A percentile compares a stretch with the other conserved stretches of the same genome.
Conservation (phyloP, 2,113 vertebrate genomes). For the Cercocebus atys region DNA sequence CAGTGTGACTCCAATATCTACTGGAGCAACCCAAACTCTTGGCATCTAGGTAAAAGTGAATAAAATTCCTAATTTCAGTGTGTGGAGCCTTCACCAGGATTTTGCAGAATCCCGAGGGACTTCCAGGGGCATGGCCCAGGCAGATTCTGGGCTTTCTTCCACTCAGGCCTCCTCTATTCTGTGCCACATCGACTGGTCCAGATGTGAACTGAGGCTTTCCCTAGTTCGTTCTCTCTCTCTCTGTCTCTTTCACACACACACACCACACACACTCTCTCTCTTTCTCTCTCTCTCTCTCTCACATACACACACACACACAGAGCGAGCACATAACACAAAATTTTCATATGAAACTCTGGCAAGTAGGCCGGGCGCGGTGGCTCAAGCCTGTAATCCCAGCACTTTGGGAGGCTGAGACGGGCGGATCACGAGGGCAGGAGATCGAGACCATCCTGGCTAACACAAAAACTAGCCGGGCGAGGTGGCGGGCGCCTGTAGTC, state of each 20-base stretch:
- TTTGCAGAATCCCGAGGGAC: not conserved
- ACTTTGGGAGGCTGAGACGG: too few relatives aligned
- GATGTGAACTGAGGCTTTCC: not conserved
- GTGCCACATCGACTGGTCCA: fast-evolving
- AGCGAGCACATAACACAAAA: not conserved
- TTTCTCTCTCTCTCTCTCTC: too few relatives aligned
- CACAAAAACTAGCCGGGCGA: too few relatives aligned
- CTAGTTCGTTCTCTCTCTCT: not conserved
- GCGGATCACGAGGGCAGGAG: too few relatives aligned
- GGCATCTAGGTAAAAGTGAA: not conserved
- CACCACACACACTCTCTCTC: not conserved
- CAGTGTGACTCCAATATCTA: not conserved
- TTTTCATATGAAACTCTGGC: not conserved
- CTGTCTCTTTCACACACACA: not conserved
- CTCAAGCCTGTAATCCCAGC: too few relatives aligned
- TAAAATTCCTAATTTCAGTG: not conserved
- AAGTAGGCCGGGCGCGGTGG: too few relatives aligned
- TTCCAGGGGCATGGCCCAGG: fast-evolving
- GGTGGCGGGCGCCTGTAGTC: too few relatives aligned
- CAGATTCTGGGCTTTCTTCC: not conserved
- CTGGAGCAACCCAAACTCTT: not conserved
- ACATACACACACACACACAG: not conserved
- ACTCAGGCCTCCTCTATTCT: not conserved
- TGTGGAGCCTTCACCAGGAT: not conserved
- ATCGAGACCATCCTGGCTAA: too few relatives aligned